phyloP scores from a whole-genome alignment of 2,888 invertebrate species.

The Drosophila nr. perissopoda region DNA sequence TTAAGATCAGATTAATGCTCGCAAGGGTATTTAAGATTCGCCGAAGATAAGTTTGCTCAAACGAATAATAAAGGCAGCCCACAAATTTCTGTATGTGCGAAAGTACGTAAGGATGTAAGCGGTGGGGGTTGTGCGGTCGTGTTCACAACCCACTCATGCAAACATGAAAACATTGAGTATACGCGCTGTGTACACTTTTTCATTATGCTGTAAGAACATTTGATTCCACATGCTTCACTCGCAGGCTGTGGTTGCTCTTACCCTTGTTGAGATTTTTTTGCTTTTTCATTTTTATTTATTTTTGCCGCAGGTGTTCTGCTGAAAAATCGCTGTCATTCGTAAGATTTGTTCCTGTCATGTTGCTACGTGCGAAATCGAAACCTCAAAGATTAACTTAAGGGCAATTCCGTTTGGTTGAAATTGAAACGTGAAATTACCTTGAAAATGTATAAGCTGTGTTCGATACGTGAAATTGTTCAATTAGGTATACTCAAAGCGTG shows the following conservation, averaged over 20 bases:
- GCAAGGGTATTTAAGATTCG: neutral
- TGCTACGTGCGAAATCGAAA: conserved; percentile 14
- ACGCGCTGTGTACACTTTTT: conserved; percentile 28
- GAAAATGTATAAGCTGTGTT: conserved; percentile 4
- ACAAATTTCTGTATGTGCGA: neutral
- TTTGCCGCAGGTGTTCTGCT: conserved; percentile 37
- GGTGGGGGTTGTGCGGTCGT: neutral
- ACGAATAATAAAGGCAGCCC: conserved; percentile 20
- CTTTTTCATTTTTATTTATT: conserved; percentile 1
- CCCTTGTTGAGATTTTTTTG: neutral
- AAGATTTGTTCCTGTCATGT: conserved; percentile 6
- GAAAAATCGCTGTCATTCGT: conserved; percentile 22
- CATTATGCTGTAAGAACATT: conserved; percentile 27
- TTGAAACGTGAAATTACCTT: conserved; percentile 5
- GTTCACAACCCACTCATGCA: neutral
- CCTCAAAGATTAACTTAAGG: conserved; percentile 7
- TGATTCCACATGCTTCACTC: conserved; percentile 33
- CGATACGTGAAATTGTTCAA: neutral
- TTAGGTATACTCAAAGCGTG: conserved; percentile 6
- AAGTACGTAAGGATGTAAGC: neutral
- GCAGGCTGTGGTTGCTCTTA: neutral
- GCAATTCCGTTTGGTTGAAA: conserved; percentile 10
- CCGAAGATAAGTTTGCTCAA: neutral
- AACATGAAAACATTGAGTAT: conserved; percentile 20
- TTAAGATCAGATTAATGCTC: neutral